Evolutionary conservation across 1,140 invertebrate species (phyloP).

Genomic region (Aphis gossypii): DNA sequence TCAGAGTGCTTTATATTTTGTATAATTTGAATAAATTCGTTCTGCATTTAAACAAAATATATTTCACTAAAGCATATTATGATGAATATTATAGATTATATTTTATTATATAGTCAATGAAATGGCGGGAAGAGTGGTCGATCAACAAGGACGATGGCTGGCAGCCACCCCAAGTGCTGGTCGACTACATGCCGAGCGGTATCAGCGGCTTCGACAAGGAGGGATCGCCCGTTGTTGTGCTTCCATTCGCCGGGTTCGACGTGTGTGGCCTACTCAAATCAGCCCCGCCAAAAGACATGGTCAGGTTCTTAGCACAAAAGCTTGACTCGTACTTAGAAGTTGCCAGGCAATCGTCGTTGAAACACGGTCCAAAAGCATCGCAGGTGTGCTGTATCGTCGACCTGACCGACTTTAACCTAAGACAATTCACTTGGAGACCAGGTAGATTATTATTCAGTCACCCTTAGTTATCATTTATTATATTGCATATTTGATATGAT

Average conservation of each 20-base stretch:
- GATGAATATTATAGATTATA: neutral
- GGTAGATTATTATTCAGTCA: conserved; percentile 65
- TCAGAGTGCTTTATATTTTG: neutral
- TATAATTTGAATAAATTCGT: neutral
- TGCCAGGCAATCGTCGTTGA: conserved; percentile 70
- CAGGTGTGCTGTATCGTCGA: conserved; percentile 82
- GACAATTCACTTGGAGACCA: conserved; percentile 85
- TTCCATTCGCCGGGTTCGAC: conserved; percentile 78
- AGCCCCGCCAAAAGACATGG: conserved; percentile 75
- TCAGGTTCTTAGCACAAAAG: conserved; percentile 71
- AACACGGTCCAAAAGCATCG: conserved; percentile 69
- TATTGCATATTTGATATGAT: neutral
- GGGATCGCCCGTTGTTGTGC: conserved; percentile 80
- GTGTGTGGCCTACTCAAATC: conserved; percentile 82
- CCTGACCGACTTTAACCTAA: conserved; percentile 83
- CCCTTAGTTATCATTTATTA: neutral
- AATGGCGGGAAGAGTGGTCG: conserved; percentile 80
- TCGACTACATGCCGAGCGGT: conserved; percentile 79
- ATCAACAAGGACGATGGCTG: conserved; percentile 75
- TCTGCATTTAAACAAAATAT: neutral
- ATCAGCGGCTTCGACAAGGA: conserved; percentile 82
- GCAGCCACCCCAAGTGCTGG: conserved; percentile 75
- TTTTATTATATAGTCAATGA: conserved; percentile 67
- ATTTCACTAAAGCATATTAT: neutral
- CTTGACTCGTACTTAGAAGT: conserved; percentile 67